Percentiles rank a stretch among this genome's conserved stretches.
Evolutionary conservation across 2,888 invertebrate species (phyloP).

Genomic region (Argynnis bischoffii): DNA sequence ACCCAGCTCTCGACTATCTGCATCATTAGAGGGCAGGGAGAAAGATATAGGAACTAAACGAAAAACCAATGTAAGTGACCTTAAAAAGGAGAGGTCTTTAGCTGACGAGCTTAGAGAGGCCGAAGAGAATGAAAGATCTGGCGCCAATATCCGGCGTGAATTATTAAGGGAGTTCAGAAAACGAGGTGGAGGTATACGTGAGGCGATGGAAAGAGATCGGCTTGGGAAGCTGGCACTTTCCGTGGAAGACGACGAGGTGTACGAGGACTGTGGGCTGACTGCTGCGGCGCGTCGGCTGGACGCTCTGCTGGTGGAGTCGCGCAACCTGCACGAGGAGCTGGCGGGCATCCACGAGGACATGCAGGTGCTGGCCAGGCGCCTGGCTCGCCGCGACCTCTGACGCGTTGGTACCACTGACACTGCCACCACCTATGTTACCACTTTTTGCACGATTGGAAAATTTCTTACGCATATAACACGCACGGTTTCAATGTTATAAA

Average conservation of each 20-base stretch:
- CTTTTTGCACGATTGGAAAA: conserved; percentile 28
- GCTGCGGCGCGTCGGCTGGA: conserved; percentile 69
- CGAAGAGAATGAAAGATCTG: conserved; percentile 59
- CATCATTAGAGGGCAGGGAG: conserved; percentile 25
- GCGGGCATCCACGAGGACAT: conserved; percentile 77
- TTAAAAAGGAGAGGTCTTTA: conserved; percentile 56
- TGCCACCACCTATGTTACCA: conserved; percentile 40
- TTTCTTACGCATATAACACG: conserved; percentile 28
- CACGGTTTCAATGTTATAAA: conserved; percentile 23
- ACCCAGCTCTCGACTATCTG: conserved; percentile 41
- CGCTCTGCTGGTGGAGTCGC: conserved; percentile 72
- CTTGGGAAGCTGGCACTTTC: conserved; percentile 70
- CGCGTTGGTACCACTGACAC: conserved; percentile 69
- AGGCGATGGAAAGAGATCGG: conserved; percentile 68
- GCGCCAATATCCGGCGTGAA: conserved; percentile 50
- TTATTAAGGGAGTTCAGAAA: conserved; percentile 54
- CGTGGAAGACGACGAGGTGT: conserved; percentile 70
- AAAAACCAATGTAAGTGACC: conserved; percentile 32
- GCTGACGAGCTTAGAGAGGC: conserved; percentile 74
- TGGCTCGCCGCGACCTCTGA: conserved; percentile 67
- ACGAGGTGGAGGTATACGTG: conserved; percentile 54
- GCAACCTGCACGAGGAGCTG: conserved; percentile 72
- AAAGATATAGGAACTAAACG: conserved; percentile 26
- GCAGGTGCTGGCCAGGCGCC: conserved; percentile 79
- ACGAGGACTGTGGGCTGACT: conserved; percentile 54